Evolutionary conservation across 2,888 invertebrate genomes (phyloP).

Genomic region (Penaeus monodon): DNA sequence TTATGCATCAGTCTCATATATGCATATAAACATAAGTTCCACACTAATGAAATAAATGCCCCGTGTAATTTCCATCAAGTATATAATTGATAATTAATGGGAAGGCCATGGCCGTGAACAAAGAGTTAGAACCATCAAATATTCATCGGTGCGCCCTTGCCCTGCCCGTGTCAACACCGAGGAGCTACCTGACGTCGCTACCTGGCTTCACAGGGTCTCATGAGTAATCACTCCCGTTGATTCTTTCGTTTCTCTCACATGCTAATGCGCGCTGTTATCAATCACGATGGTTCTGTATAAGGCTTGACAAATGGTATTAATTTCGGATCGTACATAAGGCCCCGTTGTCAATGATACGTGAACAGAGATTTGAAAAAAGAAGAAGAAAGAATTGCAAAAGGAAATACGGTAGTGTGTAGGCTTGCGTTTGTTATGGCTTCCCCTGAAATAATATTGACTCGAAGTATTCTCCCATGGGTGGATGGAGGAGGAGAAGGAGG

Average conservation of each 20-base stretch:
- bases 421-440: conserved; percentile 43
- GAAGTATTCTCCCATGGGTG: conserved; percentile 37
- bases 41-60: not conserved
- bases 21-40: too few species aligned
- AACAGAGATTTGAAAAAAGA: too few species aligned
- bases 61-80: conserved; percentile 8
- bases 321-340: too few species aligned
- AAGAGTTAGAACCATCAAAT: conserved; percentile 22
- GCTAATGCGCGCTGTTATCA: not conserved
- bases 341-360: too few species aligned
- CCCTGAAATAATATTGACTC: conserved; percentile 51
- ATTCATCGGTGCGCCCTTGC: conserved; percentile 36
- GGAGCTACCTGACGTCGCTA: conserved; percentile 23
- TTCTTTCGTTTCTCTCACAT: conserved; percentile 10
- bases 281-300: too few species aligned
- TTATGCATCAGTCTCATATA: not conserved
- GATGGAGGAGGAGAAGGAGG: conserved; percentile 15
- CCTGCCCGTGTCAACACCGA: conserved; percentile 33
- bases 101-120: conserved; percentile 21
- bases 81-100: conserved; percentile 42
- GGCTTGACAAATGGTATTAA: too few species aligned
- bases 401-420: conserved; percentile 7
- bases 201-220: not conserved
- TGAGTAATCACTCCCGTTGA: not conserved
- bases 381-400: too few species aligned